Evolutionary conservation across 2,113 vertebrate species (phyloP).

Genomic region (Cervus canadensis): DNA sequence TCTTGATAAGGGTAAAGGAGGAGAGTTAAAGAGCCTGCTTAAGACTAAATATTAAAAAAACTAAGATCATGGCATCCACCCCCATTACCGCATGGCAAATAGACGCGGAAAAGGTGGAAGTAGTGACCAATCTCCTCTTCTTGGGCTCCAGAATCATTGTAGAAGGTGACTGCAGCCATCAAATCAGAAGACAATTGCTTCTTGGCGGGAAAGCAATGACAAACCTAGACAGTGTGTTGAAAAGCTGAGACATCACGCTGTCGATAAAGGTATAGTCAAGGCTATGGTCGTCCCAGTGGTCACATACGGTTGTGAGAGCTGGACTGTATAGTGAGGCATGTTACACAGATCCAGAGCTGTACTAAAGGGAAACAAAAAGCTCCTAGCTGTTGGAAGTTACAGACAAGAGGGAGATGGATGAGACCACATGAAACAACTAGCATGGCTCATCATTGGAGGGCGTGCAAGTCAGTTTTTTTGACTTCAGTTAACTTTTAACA

Average conservation of each 20-base stretch:
- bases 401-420: background rate
- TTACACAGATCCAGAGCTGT: background rate
- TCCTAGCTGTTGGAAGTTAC: background rate
- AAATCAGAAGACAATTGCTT: background rate
- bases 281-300: background rate
- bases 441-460: background rate
- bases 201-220: background rate
- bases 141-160: background rate
- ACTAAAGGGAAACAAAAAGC: background rate
- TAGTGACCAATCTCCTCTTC: background rate
- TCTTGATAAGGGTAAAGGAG: background rate
- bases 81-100: background rate
- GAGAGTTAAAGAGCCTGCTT: background rate
- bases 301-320: background rate
- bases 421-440: background rate
- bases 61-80: background rate
- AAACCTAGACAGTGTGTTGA: background rate
- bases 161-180: background rate
- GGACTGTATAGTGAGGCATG: background rate
- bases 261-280: background rate
- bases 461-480: background rate
- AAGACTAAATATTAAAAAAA: background rate
- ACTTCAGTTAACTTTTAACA: background rate
- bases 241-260: background rate
- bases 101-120: background rate